Conservation (phyloP, 2,113 vertebrate genomes). For the Spheniscus mendiculus region DNA sequence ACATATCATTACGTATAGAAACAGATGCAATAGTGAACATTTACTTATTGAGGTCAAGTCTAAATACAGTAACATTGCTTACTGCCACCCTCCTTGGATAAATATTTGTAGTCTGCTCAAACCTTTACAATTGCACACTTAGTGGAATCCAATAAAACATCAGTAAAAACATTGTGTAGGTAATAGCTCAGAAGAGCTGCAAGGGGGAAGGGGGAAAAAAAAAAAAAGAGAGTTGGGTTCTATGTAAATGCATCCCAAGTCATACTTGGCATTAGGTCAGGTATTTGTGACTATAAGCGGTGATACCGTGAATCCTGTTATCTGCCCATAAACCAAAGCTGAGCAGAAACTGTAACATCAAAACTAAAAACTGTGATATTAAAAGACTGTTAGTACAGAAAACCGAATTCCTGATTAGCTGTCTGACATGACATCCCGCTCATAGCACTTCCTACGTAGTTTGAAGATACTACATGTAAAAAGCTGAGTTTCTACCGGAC, state of each 20-base stretch:
- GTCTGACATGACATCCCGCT: neutral
- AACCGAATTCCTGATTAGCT: neutral
- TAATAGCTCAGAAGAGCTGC: neutral
- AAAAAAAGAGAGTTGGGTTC: neutral
- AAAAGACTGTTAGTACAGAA: neutral
- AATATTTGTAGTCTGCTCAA: neutral
- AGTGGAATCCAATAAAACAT: neutral
- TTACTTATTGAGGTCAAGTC: neutral
- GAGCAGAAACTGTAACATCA: neutral
- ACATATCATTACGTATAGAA: neutral
- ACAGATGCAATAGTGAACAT: neutral
- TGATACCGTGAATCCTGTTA: neutral
- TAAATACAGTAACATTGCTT: neutral
- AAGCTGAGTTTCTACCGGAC: neutral
- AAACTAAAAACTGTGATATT: neutral
- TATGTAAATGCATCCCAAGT: neutral
- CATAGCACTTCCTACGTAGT: rapidly evolving
- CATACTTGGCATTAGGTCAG: neutral
- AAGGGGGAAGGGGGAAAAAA: neutral
- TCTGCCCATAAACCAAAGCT: neutral
- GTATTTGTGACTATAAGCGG: neutral
- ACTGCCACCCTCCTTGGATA: neutral
- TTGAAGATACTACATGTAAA: rapidly evolving
- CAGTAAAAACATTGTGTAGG: neutral
- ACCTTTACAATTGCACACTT: neutral